Conservation (phyloP, 92 coral and sea anemone genomes). For the Virgularia gustaviana region DNA sequence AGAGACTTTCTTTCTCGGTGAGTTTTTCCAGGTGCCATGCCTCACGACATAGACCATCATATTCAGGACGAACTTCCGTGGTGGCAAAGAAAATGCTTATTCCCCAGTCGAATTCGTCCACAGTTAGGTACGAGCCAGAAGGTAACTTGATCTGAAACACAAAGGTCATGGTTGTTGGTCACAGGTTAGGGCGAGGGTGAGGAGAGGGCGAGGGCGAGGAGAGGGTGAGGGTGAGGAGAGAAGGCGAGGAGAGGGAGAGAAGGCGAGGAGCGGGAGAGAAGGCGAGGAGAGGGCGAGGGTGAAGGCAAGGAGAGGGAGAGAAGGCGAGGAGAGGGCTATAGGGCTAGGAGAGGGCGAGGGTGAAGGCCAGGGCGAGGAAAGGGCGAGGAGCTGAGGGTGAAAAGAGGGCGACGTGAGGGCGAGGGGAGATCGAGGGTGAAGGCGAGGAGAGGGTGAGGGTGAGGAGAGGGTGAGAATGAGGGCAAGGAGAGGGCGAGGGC, state of each 20-base stretch:
- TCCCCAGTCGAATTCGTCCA: constrained; percentile 87
- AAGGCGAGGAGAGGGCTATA: not conserved
- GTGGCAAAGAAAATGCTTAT: constrained; percentile 69
- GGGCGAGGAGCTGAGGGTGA: not conserved
- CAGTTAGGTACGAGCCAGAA: constrained; percentile 66
- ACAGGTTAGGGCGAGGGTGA: not conserved
- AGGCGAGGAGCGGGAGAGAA: not conserved
- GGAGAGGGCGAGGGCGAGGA: not conserved
- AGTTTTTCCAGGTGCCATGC: not conserved
- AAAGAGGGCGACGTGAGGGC: not conserved
- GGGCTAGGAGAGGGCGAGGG: not conserved
- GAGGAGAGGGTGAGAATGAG: not conserved
- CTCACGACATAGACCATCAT: constrained; percentile 59
- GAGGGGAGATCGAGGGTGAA: not conserved
- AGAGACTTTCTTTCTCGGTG: too few relatives aligned
- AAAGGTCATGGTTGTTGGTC: not conserved
- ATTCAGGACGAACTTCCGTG: constrained; percentile 58
- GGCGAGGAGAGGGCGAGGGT: not conserved
- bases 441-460: not conserved
- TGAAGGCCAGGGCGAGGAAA: not conserved
- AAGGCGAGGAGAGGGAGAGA: not conserved
- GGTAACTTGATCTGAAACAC: constrained; percentile 68
- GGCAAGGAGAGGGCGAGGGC: not conserved
- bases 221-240: not conserved
- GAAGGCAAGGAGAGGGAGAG: not conserved